phyloP scores from a whole-genome alignment of 2,797 vertebrate species.

The Falco berigora region DNA sequence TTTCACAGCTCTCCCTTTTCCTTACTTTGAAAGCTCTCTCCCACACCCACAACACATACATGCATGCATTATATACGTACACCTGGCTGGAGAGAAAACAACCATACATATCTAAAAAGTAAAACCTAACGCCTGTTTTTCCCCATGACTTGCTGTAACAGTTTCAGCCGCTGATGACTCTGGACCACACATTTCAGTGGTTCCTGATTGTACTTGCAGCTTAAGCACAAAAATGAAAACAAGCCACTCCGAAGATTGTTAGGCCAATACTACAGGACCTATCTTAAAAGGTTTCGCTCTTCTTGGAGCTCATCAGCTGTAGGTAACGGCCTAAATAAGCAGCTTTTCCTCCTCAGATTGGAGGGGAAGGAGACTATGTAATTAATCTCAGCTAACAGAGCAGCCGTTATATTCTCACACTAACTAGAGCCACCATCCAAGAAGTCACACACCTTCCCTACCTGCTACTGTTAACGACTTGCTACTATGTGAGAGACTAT shows the following conservation, averaged over 20 bases:
- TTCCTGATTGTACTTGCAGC: not conserved
- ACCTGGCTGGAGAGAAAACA: not conserved
- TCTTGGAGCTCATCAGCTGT: slow-evolving; percentile 72
- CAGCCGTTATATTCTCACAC: not conserved
- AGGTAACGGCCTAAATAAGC: slow-evolving; percentile 53
- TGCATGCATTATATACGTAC: rapidly evolving
- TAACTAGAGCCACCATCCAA: not conserved
- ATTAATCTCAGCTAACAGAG: not conserved
- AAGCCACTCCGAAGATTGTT: not conserved
- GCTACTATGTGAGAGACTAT: rapidly evolving
- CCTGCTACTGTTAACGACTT: rapidly evolving
- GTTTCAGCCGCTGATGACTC: not conserved
- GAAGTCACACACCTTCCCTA: not conserved
- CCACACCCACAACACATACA: not conserved
- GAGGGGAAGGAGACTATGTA: not conserved
- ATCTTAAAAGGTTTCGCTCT: slow-evolving; percentile 66
- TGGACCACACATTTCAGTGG: rapidly evolving
- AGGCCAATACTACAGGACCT: slow-evolving; percentile 70
- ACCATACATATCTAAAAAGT: rapidly evolving
- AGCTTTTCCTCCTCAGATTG: not conserved
- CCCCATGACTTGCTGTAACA: not conserved
- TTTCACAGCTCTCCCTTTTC: not conserved
- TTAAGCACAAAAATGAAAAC: not conserved
- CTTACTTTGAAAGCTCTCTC: not conserved
- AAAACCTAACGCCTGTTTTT: not conserved